These are phyloP conservation scores for Matsumurasca onukii DNA, from an alignment of 1,140 invertebrate species.

Conservation along the genomic window DNA sequence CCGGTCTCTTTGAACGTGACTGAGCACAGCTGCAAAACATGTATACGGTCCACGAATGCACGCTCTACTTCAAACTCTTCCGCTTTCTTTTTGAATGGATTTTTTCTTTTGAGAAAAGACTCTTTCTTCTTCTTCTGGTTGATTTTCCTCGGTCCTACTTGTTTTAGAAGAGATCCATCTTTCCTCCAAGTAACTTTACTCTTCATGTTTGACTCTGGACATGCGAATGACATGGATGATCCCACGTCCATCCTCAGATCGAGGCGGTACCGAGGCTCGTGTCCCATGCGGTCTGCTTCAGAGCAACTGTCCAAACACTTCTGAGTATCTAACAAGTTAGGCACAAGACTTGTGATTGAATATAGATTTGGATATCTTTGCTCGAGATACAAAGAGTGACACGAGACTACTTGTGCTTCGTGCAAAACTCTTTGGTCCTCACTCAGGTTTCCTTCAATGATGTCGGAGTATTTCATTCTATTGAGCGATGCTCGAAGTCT, in stretches of 20 bases:
- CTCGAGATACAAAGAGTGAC: neutral
- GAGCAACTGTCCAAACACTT: neutral
- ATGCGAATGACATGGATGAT: neutral
- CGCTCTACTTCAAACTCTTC: neutral
- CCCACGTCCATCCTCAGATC: neutral
- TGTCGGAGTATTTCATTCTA: neutral
- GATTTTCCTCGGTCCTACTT: too few species aligned
- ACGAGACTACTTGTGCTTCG: neutral
- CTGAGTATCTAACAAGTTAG: neutral
- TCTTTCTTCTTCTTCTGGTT: neutral
- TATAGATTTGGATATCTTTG: neutral
- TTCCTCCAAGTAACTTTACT: conserved; percentile 1
- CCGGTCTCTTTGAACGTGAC: neutral
- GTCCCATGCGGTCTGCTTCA: neutral
- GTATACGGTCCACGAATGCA: conserved; percentile 6
- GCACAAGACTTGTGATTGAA: neutral
- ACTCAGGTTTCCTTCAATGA: neutral
- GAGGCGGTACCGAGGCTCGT: neutral
- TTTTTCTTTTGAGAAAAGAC: neutral
- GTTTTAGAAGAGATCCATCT: too few species aligned
- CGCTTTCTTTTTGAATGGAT: neutral
- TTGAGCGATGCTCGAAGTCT: neutral
- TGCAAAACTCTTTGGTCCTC: neutral
- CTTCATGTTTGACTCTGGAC: neutral
- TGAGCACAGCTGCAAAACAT: neutral